These are phyloP conservation scores for Spinibarbus caldwelli DNA, from an alignment of 2,797 vertebrate species.

Conservation along the genomic window DNA sequence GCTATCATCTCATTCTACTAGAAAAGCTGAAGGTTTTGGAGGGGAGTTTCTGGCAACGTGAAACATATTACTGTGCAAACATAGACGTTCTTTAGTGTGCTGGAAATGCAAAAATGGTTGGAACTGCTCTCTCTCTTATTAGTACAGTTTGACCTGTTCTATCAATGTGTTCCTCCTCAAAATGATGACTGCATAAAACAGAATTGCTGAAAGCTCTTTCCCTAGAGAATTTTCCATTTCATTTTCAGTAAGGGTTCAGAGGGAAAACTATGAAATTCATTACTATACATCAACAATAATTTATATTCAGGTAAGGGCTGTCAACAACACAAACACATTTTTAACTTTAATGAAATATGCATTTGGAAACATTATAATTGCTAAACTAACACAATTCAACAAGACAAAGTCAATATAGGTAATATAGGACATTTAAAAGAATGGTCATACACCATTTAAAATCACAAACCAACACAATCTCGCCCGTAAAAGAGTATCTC, in stretches of 20 bases:
- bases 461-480: not conserved
- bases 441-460: not conserved
- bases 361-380: not conserved
- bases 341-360: not conserved
- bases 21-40: not conserved
- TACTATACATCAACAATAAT: not conserved
- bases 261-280: not conserved
- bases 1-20: not conserved
- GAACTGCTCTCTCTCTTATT: not conserved
- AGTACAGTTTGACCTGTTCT: not conserved
- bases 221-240: not conserved
- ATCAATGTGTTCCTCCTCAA: not conserved
- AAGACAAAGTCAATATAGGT: not conserved
- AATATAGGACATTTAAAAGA: too few relatives aligned
- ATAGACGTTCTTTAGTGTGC: not conserved
- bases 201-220: not conserved
- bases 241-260: not conserved
- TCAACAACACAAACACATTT: not conserved
- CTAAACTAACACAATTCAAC: not conserved
- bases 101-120: not conserved
- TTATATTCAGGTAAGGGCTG: not conserved
- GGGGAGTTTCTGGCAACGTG: not conserved
- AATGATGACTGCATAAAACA: not conserved
- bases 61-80: not conserved
- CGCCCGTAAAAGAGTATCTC: not conserved